Base-by-base conservation (phyloP, 2,797 vertebrate genomes). In the Ispidina picta region DNA sequence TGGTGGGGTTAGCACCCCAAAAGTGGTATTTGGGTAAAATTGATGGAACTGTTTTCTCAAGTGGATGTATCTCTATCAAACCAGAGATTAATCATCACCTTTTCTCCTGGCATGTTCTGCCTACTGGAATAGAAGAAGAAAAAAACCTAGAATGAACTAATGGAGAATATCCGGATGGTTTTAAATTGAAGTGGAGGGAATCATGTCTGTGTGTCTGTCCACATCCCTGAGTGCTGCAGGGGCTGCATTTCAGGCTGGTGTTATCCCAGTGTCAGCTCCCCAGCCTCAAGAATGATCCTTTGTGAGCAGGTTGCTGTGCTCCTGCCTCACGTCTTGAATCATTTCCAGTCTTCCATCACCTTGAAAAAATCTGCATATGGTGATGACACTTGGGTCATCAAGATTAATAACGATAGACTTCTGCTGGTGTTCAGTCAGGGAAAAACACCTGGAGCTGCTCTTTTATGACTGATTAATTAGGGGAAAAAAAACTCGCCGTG, bases 381-480 rank as follows among this genome's bases (percentile, higher is more conserved):
- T 44, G 94, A 86, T 44, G 81, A 37, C 43, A 41, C 70, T 89
- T 5, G 52, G 96, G 92, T 89, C 88, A 64, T 92, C 75, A 80
- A 58, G 92, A 91, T 93, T 83, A 92, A 92, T 88, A 88, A 76
- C 5, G 14, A 80, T 18, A 33, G 75, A 69, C 41, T 81, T 83
- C 43, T 56, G 73, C 75, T 25, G 51, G 46, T 49, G 18, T 86
- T 68, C 22, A 58, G 86, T 88, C 68, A 5, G 86, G 23, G 86
- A 78, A 86, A 75, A 88, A 62, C 97, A 96, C 96, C 97, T 96
- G 96, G 89, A 92, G 83, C 91, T 55, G 70, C 92, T 95, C 78
- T 75, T 89, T 89, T 62, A 26, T 92, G 96, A 90, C 95, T 96
- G 96, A 96, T 96, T 96, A 96, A 97, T 96, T 92, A 94, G 83